These are phyloP conservation scores for Thaleichthys pacificus DNA, from an alignment of 2,797 vertebrate species.

Conservation along the genomic window DNA sequence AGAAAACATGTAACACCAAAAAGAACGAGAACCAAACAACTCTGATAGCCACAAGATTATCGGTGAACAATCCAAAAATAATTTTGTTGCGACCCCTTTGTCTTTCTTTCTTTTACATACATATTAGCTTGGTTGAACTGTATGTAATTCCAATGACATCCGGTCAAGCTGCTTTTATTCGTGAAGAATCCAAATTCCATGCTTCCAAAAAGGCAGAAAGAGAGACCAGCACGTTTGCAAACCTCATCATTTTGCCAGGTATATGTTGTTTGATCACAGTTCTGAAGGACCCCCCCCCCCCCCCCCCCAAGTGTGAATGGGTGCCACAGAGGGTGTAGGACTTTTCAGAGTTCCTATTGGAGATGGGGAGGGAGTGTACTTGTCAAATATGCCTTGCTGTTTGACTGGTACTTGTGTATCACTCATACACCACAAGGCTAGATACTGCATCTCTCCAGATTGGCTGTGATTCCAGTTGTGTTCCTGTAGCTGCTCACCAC, in stretches of 20 bases:
- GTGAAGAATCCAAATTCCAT: neutral
- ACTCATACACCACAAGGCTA: too few species aligned
- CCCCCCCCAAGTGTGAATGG: neutral
- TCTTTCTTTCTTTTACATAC: neutral
- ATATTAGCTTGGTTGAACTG: neutral
- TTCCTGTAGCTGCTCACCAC: too few species aligned
- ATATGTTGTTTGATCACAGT: slow-evolving; percentile 1
- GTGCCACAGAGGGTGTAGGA: slow-evolving; percentile 9
- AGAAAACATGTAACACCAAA: slow-evolving; percentile 27
- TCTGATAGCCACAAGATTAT: neutral
- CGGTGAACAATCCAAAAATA: neutral
- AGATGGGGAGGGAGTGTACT: neutral
- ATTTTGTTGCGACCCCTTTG: neutral
- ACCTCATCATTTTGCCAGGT: neutral
- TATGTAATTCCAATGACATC: neutral
- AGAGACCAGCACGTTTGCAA: neutral
- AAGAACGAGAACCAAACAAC: slow-evolving; percentile 19
- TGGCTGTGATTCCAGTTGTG: too few species aligned
- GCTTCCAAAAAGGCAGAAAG: neutral
- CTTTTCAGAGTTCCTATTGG: neutral
- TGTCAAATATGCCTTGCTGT: neutral
- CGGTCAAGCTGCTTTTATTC: neutral
- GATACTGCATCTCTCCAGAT: too few species aligned
- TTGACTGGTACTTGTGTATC: neutral
- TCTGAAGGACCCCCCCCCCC: neutral